Evolutionary conservation across 2,797 vertebrate species (phyloP), one percentile per base, ranked within the genome.

Genomic region (Syndactyla subalaris): DNA sequence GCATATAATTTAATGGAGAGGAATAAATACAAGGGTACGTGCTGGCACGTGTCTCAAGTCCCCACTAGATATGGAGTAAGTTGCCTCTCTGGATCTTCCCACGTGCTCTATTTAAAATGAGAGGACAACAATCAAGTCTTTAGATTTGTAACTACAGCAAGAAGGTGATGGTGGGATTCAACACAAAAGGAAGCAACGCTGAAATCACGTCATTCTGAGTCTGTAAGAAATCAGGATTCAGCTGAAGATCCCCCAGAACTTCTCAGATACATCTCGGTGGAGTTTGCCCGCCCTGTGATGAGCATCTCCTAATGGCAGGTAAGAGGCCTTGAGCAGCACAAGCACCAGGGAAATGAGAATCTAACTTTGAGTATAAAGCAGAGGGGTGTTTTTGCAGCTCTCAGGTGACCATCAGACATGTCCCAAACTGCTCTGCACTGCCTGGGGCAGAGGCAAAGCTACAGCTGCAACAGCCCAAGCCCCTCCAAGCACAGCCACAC

Each of bases 1-100:
- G 78, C 63, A 23, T 63, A 38, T 62, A 84, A 89, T 85, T 86
- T 78, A 95, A 89, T 20, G 63, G 90, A 74, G 75, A 89, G 57
- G 89, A 85, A 89, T 45, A 89, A 91, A 77, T 34, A 70, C 27
- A 72, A 41, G 79, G 54, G 73, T 45, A 75, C 0, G 1, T 22
- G 45, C 70, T 32, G 41, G 83, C 57, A 89, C 13, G 20, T 15
- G 66, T 30, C 54, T 65, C 79, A 22, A 77, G 79, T 78, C 79
- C 75, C 68, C 76, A 51, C 52, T 49, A 74, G 68, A 83, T 9
- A 34, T 1, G 1, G 65, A 87, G n/a, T 65, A 65, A 76, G 72
- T 63, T 41, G 63, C 77, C 82, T 55, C 61, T 38, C 78, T 70
- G 39, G 52, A 45, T 84, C 75, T 89, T 88, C 93, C 87, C 90